phyloP scores from a whole-genome alignment of 1,140 invertebrate species.

The Ctenoplectra terminalis region DNA sequence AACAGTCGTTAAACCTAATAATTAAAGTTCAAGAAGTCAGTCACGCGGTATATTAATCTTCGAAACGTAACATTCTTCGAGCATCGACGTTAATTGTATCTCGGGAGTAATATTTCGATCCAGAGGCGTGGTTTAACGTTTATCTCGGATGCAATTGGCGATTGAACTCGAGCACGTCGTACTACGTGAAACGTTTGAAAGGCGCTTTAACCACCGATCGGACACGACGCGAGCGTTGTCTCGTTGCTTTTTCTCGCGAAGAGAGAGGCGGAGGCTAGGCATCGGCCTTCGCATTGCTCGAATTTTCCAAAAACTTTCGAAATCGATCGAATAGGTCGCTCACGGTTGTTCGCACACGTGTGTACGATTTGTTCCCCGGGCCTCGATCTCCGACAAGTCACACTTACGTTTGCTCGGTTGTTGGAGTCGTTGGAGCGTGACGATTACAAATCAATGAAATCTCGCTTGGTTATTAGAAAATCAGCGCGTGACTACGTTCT shows the following conservation, averaged over 20 bases:
- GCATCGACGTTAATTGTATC: slow-evolving; percentile 18
- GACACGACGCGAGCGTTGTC: neutral
- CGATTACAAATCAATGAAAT: slow-evolving; percentile 49
- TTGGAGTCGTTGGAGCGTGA: slow-evolving; percentile 13
- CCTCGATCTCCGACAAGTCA: neutral
- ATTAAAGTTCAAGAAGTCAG: slow-evolving; percentile 37
- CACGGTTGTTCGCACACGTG: slow-evolving; percentile 2
- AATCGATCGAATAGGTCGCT: slow-evolving; percentile 1
- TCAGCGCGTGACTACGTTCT: slow-evolving; percentile 39
- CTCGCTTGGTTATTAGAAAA: slow-evolving; percentile 43
- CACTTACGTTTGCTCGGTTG: slow-evolving; percentile 10
- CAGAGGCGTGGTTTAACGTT: neutral
- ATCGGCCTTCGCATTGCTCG: slow-evolving; percentile 30
- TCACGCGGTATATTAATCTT: slow-evolving; percentile 30
- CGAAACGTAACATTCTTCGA: slow-evolving; percentile 4
- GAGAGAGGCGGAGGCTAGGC: neutral
- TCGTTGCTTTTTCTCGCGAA: slow-evolving; percentile 6
- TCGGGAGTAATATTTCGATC: neutral
- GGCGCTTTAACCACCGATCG: neutral
- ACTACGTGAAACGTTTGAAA: neutral
- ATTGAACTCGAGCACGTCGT: neutral
- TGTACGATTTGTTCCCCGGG: slow-evolving; percentile 2
- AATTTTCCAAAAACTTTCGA: slow-evolving; percentile 36
- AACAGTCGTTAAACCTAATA: slow-evolving; percentile 4
- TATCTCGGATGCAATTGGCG: neutral